These are phyloP conservation scores for Ophioninae sp. DNA, from an alignment of 2,888 invertebrate species.

Conservation along the genomic window DNA sequence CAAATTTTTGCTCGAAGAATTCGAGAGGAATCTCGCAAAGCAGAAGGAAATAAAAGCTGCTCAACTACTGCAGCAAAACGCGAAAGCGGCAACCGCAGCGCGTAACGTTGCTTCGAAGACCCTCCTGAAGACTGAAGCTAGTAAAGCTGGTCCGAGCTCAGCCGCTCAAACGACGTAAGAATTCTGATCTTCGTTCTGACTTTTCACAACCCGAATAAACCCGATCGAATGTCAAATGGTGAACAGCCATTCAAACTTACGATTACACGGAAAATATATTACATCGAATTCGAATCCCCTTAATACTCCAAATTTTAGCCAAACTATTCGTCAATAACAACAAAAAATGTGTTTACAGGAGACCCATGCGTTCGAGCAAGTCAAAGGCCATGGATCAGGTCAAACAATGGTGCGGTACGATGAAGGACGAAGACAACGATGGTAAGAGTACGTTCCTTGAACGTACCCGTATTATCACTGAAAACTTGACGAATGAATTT, in stretches of 20 bases:
- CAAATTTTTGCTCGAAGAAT: slow-evolving; percentile 89
- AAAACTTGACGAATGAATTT: background rate
- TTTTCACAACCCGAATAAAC: background rate
- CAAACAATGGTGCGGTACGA: slow-evolving; percentile 91
- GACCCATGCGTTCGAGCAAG: slow-evolving; percentile 90
- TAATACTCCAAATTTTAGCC: background rate
- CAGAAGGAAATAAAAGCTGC: slow-evolving; percentile 85
- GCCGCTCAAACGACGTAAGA: slow-evolving; percentile 76
- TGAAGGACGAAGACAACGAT: slow-evolving; percentile 82
- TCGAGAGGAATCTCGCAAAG: slow-evolving; percentile 89
- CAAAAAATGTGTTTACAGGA: slow-evolving; percentile 78
- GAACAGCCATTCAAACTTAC: background rate
- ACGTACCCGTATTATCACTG: background rate
- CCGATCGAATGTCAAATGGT: background rate
- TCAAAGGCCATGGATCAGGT: slow-evolving; percentile 91
- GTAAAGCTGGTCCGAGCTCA: slow-evolving; percentile 78
- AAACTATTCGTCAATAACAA: background rate
- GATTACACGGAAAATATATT: background rate
- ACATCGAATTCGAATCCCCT: background rate
- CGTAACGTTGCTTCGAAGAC: slow-evolving; percentile 69
- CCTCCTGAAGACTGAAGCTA: slow-evolving; percentile 73
- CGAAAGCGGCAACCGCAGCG: slow-evolving; percentile 41
- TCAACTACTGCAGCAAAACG: slow-evolving; percentile 66
- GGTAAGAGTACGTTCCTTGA: slow-evolving; percentile 65
- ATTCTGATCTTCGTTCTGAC: background rate